These are phyloP conservation scores for Lasius platythorax DNA, from an alignment of 2,888 invertebrate genomes.

Conservation along the genomic window DNA sequence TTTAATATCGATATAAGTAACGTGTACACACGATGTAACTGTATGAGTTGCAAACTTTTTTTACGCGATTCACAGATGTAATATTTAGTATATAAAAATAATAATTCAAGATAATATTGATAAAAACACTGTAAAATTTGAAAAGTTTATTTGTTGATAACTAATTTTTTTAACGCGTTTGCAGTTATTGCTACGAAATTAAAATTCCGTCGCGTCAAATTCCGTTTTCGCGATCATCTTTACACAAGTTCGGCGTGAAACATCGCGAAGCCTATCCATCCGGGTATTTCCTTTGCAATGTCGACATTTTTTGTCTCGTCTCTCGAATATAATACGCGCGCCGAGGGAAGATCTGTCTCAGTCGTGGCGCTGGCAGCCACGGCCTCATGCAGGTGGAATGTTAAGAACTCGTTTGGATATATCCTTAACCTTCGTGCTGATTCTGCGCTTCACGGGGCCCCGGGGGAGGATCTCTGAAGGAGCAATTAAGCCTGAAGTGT, in stretches of 20 bases:
- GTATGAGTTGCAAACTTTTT: not conserved
- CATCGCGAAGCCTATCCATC: not conserved
- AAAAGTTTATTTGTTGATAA: not conserved
- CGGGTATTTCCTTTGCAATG: slow-evolving; percentile 3
- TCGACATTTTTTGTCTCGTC: slow-evolving; percentile 18
- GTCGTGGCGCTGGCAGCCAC: slow-evolving; percentile 45
- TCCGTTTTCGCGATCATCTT: not conserved
- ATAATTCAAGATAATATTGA: not conserved
- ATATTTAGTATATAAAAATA: not conserved
- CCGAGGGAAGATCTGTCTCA: slow-evolving; percentile 45
- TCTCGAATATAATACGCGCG: slow-evolving; percentile 36
- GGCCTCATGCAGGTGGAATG: slow-evolving; percentile 71
- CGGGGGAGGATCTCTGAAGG: slow-evolving; percentile 78
- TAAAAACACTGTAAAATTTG: not conserved
- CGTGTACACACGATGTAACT: not conserved
- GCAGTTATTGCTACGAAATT: not conserved
- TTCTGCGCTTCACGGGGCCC: slow-evolving; percentile 73
- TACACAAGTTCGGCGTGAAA: not conserved
- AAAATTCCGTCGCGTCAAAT: not conserved
- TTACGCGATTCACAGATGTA: not conserved
- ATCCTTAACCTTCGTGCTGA: slow-evolving; percentile 75
- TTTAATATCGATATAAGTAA: not conserved
- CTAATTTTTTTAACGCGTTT: not conserved
- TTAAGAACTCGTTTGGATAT: slow-evolving; percentile 76
- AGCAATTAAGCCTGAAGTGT: slow-evolving; percentile 85